Evolutionary conservation across 2,888 invertebrate genomes (phyloP).

Genomic region (Amorpha juglandis): DNA sequence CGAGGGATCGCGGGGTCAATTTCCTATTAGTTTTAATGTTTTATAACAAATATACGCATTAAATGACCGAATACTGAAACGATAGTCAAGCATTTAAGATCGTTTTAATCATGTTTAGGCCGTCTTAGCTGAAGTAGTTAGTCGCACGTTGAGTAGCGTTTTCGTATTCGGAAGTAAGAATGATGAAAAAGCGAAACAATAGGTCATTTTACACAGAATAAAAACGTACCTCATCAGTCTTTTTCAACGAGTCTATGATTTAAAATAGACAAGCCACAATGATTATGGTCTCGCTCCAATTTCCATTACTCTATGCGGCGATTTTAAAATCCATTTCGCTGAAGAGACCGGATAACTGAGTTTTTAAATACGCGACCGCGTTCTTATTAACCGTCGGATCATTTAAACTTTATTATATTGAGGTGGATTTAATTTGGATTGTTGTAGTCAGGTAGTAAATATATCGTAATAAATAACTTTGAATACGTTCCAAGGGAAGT

Average conservation of each 20-base stretch:
- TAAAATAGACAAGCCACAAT: conserved; percentile 25
- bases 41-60: too few species aligned
- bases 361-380: conserved; percentile 33
- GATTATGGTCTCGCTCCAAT: conserved; percentile 34
- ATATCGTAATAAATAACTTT: conserved; percentile 11
- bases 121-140: too few species aligned
- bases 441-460: neutral
- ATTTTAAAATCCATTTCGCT: conserved; percentile 40
- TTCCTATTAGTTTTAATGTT: too few species aligned
- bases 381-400: conserved; percentile 32
- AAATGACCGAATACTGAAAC: too few species aligned
- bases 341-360: conserved; percentile 41
- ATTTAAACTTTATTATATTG: conserved; percentile 32
- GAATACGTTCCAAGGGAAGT: neutral
- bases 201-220: neutral
- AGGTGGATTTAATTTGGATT: conserved; percentile 9
- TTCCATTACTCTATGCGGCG: conserved; percentile 33
- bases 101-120: too few species aligned
- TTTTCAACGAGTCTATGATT: neutral
- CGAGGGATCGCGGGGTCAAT: too few species aligned
- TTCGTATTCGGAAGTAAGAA: too few species aligned
- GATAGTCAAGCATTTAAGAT: too few species aligned
- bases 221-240: conserved; percentile 13
- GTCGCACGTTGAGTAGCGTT: too few species aligned
- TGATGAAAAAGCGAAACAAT: neutral